These are phyloP conservation scores for Empis stercorea DNA, from an alignment of 2,888 invertebrate genomes.

Conservation along the genomic window DNA sequence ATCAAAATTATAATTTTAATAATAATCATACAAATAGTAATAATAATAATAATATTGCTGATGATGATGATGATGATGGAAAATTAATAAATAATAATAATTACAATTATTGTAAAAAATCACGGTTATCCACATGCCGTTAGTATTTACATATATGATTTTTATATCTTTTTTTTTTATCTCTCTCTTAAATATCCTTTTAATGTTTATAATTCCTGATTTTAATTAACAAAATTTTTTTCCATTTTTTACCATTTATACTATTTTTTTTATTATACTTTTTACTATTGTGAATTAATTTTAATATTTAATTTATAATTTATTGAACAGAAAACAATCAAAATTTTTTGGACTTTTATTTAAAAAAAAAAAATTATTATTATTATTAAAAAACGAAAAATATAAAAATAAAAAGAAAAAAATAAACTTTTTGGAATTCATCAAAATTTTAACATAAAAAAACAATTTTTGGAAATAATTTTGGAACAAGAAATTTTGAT, in stretches of 20 bases:
- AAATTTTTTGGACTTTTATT: too few relatives aligned
- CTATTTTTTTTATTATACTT: too few relatives aligned
- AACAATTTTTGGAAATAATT: neutral
- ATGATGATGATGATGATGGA: neutral
- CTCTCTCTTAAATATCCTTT: constrained; percentile 7
- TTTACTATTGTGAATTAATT: too few relatives aligned
- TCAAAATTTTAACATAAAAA: neutral
- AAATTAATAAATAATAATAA: neutral
- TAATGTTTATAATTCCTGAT: constrained; percentile 6
- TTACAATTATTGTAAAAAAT: constrained; percentile 32
- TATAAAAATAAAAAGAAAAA: constrained; percentile 2
- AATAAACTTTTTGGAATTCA: constrained; percentile 5
- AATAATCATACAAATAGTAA: too few relatives aligned
- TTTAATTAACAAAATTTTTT: too few relatives aligned
- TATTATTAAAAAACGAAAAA: too few relatives aligned
- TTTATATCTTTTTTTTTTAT: constrained; percentile 10
- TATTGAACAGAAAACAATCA: too few relatives aligned
- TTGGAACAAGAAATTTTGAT: neutral
- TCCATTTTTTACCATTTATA: too few relatives aligned
- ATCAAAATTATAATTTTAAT: constrained; percentile 34
- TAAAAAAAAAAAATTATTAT: too few relatives aligned
- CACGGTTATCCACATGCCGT: constrained; percentile 37
- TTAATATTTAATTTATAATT: too few relatives aligned
- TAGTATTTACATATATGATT: constrained; percentile 22
- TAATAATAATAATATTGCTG: neutral